Percentiles rank a stretch among this genome's conserved stretches.
phyloP scores from a whole-genome alignment of 2,113 vertebrate species.

The Cyprinodon brontotheroides region DNA sequence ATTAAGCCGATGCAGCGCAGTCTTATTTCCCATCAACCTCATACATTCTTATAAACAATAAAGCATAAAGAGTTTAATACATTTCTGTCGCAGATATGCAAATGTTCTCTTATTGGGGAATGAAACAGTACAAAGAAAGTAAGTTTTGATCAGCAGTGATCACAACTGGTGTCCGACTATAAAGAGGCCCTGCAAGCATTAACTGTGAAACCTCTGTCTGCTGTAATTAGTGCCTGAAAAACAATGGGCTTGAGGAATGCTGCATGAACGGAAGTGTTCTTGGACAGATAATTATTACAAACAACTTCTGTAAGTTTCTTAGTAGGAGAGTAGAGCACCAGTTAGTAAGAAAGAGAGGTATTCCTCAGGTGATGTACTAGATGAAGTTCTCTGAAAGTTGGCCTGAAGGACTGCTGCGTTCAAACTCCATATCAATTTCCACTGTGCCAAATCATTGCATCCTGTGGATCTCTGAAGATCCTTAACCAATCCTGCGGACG shows the following conservation, averaged over 20 bases:
- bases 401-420: slow-evolving; percentile 13
- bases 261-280: slow-evolving; percentile 24
- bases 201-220: slow-evolving; percentile 35
- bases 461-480: background rate
- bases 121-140: slow-evolving; percentile 33
- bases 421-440: slow-evolving; percentile 13
- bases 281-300: slow-evolving; percentile 43
- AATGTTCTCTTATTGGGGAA: slow-evolving; percentile 60
- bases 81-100: slow-evolving; percentile 73
- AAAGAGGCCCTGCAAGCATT: slow-evolving; percentile 13
- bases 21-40: slow-evolving; percentile 63
- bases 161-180: slow-evolving; percentile 29
- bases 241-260: slow-evolving; percentile 29
- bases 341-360: background rate
- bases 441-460: slow-evolving; percentile 26
- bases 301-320: background rate
- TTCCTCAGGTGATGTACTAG: slow-evolving; percentile 17
- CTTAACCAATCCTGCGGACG: background rate
- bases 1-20: slow-evolving; percentile 62
- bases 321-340: background rate
- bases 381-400: slow-evolving; percentile 8
- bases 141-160: slow-evolving; percentile 53
- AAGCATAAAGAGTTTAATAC: slow-evolving; percentile 54
- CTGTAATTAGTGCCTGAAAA: too few relatives aligned
- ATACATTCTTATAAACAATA: slow-evolving; percentile 69